These are phyloP conservation scores for Pavo muticus DNA, from an alignment of 2,113 vertebrate species.

Conservation along the genomic window DNA sequence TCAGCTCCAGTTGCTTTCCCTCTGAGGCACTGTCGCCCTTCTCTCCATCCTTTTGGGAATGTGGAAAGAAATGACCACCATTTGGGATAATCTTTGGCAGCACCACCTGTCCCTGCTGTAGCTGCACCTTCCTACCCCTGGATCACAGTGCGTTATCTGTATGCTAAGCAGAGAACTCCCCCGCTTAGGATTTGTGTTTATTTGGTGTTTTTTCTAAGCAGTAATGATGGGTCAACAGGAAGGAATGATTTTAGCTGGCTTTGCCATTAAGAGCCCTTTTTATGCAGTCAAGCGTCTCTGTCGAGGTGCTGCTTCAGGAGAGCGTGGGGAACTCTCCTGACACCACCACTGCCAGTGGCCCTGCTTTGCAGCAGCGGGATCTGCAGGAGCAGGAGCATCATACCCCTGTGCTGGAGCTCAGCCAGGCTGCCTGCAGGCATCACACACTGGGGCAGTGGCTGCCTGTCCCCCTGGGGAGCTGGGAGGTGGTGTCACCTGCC, in stretches of 20 bases:
- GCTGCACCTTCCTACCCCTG: neutral
- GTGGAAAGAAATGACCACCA: neutral
- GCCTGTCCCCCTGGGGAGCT: neutral
- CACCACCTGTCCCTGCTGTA: neutral
- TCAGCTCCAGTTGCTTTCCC: neutral
- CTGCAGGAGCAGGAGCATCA: neutral
- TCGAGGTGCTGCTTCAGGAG: neutral
- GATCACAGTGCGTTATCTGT: neutral
- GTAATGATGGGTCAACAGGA: neutral
- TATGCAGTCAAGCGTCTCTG: neutral
- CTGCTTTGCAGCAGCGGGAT: neutral
- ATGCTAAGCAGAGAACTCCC: neutral
- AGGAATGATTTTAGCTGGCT: neutral
- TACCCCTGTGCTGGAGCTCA: neutral
- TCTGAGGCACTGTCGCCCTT: neutral
- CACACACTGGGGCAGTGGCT: fast-evolving
- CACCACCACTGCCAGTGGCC: neutral
- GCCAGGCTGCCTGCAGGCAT: neutral
- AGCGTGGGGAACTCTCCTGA: neutral
- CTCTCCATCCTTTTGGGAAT: neutral
- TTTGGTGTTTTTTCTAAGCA: neutral
- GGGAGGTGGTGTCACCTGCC: neutral
- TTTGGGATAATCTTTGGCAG: neutral
- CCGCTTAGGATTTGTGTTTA: neutral
- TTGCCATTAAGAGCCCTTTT: neutral